Percentiles rank a stretch among this genome's conserved stretches.
These are phyloP conservation scores for Cyprinodon brontotheroides DNA, from an alignment of 2,113 vertebrate species.

Conservation along the genomic window DNA sequence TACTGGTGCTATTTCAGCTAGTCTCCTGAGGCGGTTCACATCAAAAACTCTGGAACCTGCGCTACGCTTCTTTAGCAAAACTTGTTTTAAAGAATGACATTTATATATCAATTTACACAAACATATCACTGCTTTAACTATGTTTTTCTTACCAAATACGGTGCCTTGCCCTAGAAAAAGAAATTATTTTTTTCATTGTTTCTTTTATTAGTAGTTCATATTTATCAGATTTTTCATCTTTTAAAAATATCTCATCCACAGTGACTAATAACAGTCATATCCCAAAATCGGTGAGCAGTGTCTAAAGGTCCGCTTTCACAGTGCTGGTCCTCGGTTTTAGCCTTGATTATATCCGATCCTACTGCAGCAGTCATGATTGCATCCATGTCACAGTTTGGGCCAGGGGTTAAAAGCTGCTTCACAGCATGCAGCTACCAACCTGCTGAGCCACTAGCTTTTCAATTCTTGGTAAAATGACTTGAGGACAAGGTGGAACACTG, in stretches of 20 bases:
- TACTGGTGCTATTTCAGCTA: no score
- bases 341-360: neutral
- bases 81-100: neutral
- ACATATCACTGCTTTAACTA: no score
- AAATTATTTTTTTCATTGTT: neutral
- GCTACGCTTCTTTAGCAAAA: neutral
- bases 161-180: neutral
- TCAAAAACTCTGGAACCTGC: no score
- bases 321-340: neutral
- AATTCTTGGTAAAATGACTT: conserved; percentile 27
- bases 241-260: neutral
- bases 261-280: neutral
- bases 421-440: neutral
- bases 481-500: conserved; percentile 29
- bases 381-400: neutral
- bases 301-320: neutral
- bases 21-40: no score
- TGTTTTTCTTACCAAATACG: neutral
- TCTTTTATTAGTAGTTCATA: neutral
- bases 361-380: neutral
- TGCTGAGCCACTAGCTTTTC: conserved; percentile 4
- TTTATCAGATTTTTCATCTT: neutral
- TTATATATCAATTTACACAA: neutral
- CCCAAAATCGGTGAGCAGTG: neutral
- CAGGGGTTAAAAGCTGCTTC: neutral